Base-by-base conservation (phyloP, 2,113 vertebrate genomes). In the Platysteira castanea region DNA sequence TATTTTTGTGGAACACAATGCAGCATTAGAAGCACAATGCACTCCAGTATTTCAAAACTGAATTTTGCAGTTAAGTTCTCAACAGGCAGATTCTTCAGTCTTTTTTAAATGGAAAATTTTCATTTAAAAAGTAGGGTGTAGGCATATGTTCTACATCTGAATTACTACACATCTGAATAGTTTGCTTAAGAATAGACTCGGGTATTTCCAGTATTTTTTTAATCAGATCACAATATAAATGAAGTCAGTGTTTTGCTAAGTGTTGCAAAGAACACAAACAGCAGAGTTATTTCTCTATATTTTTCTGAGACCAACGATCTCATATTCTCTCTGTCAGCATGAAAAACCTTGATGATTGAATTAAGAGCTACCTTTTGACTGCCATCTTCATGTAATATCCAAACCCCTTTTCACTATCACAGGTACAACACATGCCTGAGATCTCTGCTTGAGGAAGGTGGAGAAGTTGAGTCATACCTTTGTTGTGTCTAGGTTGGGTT, bases 391-490 rank as follows among this genome's bases (percentile, higher is more conserved):
- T 95, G 87, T 79, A 95, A 94, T 96, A 97, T 97, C 96, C 95
- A 97, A 96, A 94, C 65, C n/a, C 31, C 54, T 96, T 97, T 97
- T 95, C 89, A 94, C 87, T 60, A 87, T 68, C 91, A 84, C 37
- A 52, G 50, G 69, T 96, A 85, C 69, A 83, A 79, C 76, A 93
- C 46, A 92, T 84, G 50, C 46, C 63, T 74, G 73, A 96, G 83
- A 96, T 92, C 85, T 92, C 94, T 94, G 50, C 70, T 81, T 93
- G 41, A 96, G 96, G 92, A 90, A 79, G 60, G 92, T 87, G 59
- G 87, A 95, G 88, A 97, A 96, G 96, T 91, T 95, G 93, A 96
- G 95, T 95, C 93, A 97, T 91, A 69, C 28, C 15, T 96, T 97
- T 97, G 52, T 91, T 37, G 20, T 42, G 68, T 90, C 53, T 78